A percentile compares a stretch with the other conserved stretches of the same genome.
Evolutionary conservation across 2,113 vertebrate species (phyloP).

Genomic region (Panthera uncia): DNA sequence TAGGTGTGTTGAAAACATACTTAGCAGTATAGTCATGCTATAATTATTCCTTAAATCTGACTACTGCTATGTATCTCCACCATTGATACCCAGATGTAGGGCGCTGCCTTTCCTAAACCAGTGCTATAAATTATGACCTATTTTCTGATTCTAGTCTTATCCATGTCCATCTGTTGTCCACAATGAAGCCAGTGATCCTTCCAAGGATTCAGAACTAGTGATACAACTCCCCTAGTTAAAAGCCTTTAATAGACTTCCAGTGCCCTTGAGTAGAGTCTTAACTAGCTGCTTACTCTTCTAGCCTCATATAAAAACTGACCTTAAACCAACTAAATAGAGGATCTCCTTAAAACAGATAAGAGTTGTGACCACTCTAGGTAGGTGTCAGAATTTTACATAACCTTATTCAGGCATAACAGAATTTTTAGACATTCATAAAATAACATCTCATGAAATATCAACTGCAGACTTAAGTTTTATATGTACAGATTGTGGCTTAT

Average conservation of each 20-base stretch:
- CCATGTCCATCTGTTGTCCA: neutral
- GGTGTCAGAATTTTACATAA: neutral
- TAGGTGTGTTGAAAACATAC: neutral
- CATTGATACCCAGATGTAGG: neutral
- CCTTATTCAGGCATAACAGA: neutral
- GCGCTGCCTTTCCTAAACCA: neutral
- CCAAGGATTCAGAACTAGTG: neutral
- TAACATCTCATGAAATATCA: neutral
- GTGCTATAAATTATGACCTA: neutral
- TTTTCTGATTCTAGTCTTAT: neutral
- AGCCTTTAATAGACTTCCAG: neutral
- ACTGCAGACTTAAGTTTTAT: neutral
- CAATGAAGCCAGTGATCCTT: neutral
- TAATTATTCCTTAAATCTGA: neutral
- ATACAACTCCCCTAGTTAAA: constrained; percentile 3
- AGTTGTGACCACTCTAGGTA: neutral
- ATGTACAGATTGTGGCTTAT: neutral
- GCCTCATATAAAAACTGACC: neutral
- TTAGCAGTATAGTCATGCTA: neutral
- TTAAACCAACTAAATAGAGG: neutral
- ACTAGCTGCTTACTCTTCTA: neutral
- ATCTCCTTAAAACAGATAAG: neutral
- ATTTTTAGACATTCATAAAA: neutral
- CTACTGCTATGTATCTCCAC: neutral
- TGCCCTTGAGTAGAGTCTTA: neutral